Evolutionary conservation across 2,888 invertebrate genomes (phyloP).

Genomic region (Silvanus unidentatus): DNA sequence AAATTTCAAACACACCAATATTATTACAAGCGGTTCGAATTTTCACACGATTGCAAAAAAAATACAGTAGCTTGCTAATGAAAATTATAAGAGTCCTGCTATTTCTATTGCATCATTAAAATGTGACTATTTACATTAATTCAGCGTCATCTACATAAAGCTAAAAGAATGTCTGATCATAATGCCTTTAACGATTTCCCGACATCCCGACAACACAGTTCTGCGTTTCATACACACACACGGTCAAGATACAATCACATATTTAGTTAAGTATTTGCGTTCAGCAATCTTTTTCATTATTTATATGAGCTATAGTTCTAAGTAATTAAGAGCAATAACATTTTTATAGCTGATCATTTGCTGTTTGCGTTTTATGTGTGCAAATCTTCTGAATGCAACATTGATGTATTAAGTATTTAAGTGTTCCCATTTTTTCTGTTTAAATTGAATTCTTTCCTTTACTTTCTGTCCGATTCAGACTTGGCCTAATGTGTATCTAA

Average conservation of each 20-base stretch:
- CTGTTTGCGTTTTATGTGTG: slow-evolving; percentile 15
- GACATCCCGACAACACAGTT: slow-evolving; percentile 12
- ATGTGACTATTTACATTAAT: slow-evolving; percentile 17
- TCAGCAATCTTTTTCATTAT: slow-evolving; percentile 30
- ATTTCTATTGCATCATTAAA: too few relatives aligned
- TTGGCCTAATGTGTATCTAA: slow-evolving; percentile 13
- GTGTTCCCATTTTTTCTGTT: slow-evolving; percentile 8
- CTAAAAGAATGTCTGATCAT: slow-evolving; percentile 12
- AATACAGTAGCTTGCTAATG: too few relatives aligned
- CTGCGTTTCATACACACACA: slow-evolving; percentile 20
- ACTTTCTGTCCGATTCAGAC: background rate
- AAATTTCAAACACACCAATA: too few relatives aligned
- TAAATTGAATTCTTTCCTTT: background rate
- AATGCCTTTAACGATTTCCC: slow-evolving; percentile 15
- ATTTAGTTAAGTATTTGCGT: slow-evolving; percentile 25
- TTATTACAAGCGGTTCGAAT: too few relatives aligned
- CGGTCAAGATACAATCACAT: slow-evolving; percentile 22
- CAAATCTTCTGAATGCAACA: slow-evolving; percentile 22
- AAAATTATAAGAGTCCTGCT: too few relatives aligned
- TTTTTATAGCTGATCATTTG: slow-evolving; percentile 36
- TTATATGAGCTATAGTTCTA: slow-evolving; percentile 34
- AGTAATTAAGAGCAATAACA: slow-evolving; percentile 40
- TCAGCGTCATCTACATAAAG: slow-evolving; percentile 20
- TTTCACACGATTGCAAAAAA: too few relatives aligned
- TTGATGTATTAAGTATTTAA: slow-evolving; percentile 15